Conservation (phyloP, 1,140 invertebrate genomes). For the Nephila pilipes region DNA sequence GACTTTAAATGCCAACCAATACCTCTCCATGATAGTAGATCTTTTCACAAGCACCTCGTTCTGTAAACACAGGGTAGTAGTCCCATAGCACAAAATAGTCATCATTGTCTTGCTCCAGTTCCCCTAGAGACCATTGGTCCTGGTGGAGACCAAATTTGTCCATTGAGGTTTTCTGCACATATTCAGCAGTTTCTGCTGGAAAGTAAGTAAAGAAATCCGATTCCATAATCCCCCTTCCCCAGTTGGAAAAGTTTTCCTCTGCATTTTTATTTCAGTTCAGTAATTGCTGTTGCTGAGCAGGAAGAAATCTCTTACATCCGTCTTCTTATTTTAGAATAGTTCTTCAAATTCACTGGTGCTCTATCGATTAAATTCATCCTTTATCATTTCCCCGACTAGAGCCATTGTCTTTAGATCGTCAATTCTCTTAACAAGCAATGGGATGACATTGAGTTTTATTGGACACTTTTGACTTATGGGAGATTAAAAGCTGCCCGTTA, state of each 20-base stretch:
- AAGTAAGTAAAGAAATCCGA: background rate
- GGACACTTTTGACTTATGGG: too few relatives aligned
- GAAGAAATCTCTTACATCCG: background rate
- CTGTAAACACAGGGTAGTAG: background rate
- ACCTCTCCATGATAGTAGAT: background rate
- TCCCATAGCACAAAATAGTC: conserved; percentile 16
- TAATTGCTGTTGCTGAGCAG: conserved; percentile 17
- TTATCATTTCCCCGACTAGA: background rate
- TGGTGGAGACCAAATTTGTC: background rate
- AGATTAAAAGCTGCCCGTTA: too few relatives aligned
- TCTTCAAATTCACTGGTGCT: conserved; percentile 4
- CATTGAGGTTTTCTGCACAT: background rate
- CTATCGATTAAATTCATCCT: conserved; percentile 11
- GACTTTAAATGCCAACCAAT: background rate
- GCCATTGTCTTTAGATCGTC: background rate
- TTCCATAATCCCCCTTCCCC: too few relatives aligned
- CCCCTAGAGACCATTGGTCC: too few relatives aligned
- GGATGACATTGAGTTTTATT: background rate
- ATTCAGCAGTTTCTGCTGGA: conserved; percentile 12
- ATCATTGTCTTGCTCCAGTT: background rate
- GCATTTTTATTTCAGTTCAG: background rate
- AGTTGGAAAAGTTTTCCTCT: background rate
- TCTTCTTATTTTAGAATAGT: conserved; percentile 20
- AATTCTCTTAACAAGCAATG: background rate
- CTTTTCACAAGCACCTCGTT: background rate